A percentile compares a stretch with the other conserved stretches of the same genome.
Conservation (phyloP, 2,113 vertebrate species). For the Gadus chalcogrammus region DNA sequence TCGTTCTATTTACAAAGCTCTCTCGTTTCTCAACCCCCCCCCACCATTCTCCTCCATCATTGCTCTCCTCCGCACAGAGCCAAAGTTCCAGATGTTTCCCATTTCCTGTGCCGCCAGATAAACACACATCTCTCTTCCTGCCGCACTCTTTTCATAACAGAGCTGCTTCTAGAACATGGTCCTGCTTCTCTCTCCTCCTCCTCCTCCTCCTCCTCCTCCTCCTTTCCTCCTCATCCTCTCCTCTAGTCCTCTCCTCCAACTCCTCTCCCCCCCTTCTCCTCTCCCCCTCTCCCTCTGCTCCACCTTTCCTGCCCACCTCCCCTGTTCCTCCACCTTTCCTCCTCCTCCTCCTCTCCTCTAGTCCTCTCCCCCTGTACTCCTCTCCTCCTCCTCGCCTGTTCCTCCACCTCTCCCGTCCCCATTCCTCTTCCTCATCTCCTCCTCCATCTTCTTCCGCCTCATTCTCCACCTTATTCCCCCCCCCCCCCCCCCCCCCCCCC, state of each 20-base stretch:
- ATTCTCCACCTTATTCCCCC: conserved; percentile 5
- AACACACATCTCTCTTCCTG: conserved; percentile 50
- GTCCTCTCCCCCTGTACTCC: too few species aligned
- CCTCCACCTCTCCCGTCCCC: too few species aligned
- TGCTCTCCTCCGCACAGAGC: conserved; percentile 23
- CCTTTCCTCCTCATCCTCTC: conserved; percentile 15
- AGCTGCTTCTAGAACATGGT: conserved; percentile 24
- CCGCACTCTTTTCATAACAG: conserved; percentile 33
- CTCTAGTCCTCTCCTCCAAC: conserved; percentile 7
- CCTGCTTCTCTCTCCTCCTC: conserved; percentile 35
- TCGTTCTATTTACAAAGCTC: neutral
- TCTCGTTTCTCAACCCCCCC: neutral
- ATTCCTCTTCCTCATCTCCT: too few species aligned
- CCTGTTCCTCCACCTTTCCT: too few species aligned
- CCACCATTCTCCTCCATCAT: conserved; percentile 25
- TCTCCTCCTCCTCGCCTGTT: too few species aligned
- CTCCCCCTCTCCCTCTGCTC: too few species aligned
- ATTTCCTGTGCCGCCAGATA: conserved; percentile 41
- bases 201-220: conserved; percentile 8
- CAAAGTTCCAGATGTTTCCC: conserved; percentile 29
- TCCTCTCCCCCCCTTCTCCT: neutral
- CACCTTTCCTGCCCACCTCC: too few species aligned
- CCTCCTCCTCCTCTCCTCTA: too few species aligned
- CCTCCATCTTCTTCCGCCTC: too few species aligned
- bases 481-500: conserved; percentile 21